Evolutionary conservation across 2,888 invertebrate genomes (phyloP).

Genomic region (Agrypnus murinus): DNA sequence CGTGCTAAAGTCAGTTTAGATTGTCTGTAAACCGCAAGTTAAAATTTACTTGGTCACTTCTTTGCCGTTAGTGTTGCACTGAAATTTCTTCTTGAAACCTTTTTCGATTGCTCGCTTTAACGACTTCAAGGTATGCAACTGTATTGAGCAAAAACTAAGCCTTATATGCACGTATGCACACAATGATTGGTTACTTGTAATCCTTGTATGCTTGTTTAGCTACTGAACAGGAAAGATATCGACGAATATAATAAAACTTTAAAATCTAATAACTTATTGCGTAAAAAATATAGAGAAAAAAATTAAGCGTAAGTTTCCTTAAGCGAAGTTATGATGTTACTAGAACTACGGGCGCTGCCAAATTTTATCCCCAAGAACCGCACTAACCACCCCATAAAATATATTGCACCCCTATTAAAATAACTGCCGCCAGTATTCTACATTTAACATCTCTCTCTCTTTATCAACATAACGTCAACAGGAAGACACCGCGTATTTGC

Average conservation of each 20-base stretch:
- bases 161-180: constrained; percentile 53
- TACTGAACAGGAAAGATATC: constrained; percentile 43
- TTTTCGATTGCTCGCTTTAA: constrained; percentile 49
- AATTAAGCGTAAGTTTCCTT: constrained; percentile 2
- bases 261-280: too few relatives aligned
- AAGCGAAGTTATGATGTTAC: constrained; percentile 46
- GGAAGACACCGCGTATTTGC: constrained; percentile 38
- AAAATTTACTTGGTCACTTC: constrained; percentile 42
- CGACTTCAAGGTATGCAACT: constrained; percentile 50
- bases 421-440: constrained; percentile 44
- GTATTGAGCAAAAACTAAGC: constrained; percentile 44
- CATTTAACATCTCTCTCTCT: constrained; percentile 35
- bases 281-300: too few relatives aligned
- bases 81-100: constrained; percentile 40
- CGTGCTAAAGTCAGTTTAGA: constrained; percentile 44
- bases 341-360: constrained; percentile 31
- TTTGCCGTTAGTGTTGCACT: constrained; percentile 36
- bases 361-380: constrained; percentile 47
- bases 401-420: constrained; percentile 53
- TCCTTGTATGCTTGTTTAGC: constrained; percentile 52
- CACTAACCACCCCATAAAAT: constrained; percentile 53
- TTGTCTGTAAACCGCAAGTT: constrained; percentile 46
- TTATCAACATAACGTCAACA: constrained; percentile 24
- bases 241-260: constrained; percentile 20
- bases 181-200: constrained; percentile 52